Conservation (phyloP, 2,888 invertebrate species). For the Argyresthia albistria region DNA sequence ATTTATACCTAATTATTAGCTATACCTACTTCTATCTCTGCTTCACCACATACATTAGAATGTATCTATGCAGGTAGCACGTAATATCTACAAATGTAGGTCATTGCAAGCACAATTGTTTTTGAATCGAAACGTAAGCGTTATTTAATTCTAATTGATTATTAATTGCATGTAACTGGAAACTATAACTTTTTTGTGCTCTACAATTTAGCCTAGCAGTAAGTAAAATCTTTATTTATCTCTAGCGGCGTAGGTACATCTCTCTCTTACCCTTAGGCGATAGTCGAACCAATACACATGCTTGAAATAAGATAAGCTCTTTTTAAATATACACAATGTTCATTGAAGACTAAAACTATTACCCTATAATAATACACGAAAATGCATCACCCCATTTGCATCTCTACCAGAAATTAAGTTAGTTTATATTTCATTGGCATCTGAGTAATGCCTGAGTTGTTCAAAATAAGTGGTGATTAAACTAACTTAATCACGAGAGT, state of each 20-base stretch:
- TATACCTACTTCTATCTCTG: too few species aligned
- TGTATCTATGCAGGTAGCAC: not conserved
- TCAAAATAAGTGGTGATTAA: too few species aligned
- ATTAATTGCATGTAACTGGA: not conserved
- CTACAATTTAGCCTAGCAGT: not conserved
- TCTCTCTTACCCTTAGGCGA: slow-evolving; percentile 44
- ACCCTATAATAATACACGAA: too few species aligned
- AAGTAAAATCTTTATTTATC: not conserved
- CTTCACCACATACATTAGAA: not conserved
- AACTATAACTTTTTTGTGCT: too few species aligned
- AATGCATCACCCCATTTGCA: too few species aligned
- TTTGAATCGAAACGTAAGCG: not conserved
- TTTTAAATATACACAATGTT: too few species aligned
- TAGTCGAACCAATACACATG: slow-evolving; percentile 58
- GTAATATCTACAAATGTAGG: not conserved
- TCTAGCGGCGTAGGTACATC: not conserved
- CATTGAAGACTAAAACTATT: too few species aligned
- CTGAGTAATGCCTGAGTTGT: too few species aligned
- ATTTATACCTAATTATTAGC: too few species aligned
- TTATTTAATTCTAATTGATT: not conserved
- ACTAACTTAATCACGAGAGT: too few species aligned
- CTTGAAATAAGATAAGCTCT: slow-evolving; percentile 21
- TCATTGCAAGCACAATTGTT: not conserved
- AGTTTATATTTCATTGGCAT: too few species aligned
- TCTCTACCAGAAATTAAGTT: too few species aligned